Evolutionary conservation across 2,113 vertebrate genomes (phyloP).

Genomic region (Aegotheles bennettii): DNA sequence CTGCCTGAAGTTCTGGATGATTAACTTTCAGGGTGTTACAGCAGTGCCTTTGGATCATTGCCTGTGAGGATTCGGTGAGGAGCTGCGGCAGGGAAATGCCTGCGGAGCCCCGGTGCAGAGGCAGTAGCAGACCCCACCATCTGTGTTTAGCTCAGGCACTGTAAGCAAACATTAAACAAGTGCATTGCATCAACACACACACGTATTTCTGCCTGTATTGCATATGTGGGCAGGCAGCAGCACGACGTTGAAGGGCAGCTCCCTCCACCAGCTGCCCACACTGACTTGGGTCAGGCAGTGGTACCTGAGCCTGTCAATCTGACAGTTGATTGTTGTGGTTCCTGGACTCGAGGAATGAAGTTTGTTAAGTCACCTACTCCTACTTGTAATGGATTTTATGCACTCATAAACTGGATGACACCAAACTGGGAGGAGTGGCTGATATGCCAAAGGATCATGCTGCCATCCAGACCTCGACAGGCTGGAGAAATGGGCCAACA

Average conservation of each 20-base stretch:
- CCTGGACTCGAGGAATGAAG: not conserved
- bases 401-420: not conserved
- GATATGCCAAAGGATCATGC: fast-evolving
- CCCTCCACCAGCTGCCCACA: not conserved
- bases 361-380: not conserved
- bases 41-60: not conserved
- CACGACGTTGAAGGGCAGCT: fast-evolving
- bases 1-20: not conserved
- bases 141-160: not conserved
- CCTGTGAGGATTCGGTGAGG: not conserved
- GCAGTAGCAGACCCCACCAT: not conserved
- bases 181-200: not conserved
- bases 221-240: not conserved
- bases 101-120: fast-evolving
- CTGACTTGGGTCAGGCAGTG: not conserved
- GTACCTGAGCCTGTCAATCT: not conserved
- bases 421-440: not conserved
- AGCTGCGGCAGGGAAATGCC: not conserved
- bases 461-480: not conserved
- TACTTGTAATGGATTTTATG: not conserved
- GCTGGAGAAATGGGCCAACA: not conserved
- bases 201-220: not conserved
- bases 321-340: not conserved
- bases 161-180: not conserved
- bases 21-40: not conserved